Percentiles rank a stretch among this genome's conserved stretches.
Conservation (phyloP, 2,113 vertebrate genomes). For the Python bivittatus region DNA sequence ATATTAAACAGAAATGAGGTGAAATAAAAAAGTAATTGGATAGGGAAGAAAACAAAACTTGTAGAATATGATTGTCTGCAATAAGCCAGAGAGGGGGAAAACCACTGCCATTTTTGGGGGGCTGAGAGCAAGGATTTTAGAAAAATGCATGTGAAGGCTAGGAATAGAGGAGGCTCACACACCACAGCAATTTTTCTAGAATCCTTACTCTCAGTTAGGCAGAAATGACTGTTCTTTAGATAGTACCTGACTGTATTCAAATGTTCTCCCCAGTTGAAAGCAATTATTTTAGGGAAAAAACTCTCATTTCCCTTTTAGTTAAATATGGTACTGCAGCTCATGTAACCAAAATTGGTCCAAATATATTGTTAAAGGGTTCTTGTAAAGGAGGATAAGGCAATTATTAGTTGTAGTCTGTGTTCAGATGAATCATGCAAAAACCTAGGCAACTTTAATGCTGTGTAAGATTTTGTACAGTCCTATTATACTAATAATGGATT, state of each 20-base stretch:
- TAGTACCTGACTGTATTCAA: not conserved
- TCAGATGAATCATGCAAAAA: not conserved
- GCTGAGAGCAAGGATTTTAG: not conserved
- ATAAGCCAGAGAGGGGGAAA: not conserved
- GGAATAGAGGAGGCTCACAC: not conserved
- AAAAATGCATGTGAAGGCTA: not conserved
- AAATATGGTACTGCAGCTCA: not conserved
- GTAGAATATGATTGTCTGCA: not conserved
- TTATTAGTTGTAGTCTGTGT: no score
- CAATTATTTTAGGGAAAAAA: not conserved
- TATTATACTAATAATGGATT: not conserved
- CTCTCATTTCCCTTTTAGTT: not conserved
- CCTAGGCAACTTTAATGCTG: not conserved
- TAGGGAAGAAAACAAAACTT: not conserved
- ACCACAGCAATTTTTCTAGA: not conserved
- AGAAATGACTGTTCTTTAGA: not conserved
- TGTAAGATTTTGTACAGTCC: not conserved
- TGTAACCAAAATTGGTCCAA: not conserved
- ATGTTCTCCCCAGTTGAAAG: not conserved
- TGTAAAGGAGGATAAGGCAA: not conserved
- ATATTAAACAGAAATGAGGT: not conserved
- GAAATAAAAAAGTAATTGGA: not conserved
- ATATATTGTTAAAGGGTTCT: not conserved
- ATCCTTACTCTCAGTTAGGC: not conserved
- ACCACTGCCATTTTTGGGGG: not conserved